Evolutionary conservation across 2,888 invertebrate species (phyloP).

Genomic region (Linnaemya tessellans): DNA sequence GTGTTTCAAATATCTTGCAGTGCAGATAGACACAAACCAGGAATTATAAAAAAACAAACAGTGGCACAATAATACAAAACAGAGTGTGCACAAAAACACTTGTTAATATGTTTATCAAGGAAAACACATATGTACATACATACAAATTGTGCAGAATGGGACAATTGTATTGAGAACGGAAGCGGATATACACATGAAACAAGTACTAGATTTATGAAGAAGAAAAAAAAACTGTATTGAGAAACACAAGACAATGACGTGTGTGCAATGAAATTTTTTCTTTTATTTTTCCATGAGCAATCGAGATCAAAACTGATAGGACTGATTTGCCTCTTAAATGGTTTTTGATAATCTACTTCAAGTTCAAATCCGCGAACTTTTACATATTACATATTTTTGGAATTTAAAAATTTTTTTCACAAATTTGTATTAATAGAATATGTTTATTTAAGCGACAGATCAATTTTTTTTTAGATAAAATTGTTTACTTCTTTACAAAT

Average conservation of each 20-base stretch:
- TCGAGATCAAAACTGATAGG: too few relatives aligned
- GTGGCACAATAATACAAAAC: background rate
- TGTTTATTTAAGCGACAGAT: too few relatives aligned
- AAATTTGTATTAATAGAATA: too few relatives aligned
- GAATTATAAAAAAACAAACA: constrained; percentile 13
- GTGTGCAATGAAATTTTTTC: too few relatives aligned
- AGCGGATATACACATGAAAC: constrained; percentile 45
- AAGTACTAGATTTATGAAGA: background rate
- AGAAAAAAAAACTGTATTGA: background rate
- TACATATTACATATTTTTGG: too few relatives aligned
- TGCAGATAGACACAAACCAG: constrained; percentile 19
- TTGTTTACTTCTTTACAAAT: too few relatives aligned
- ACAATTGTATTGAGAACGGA: constrained; percentile 42
- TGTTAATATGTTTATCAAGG: constrained; percentile 4
- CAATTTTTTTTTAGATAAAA: too few relatives aligned
- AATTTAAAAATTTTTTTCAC: too few relatives aligned
- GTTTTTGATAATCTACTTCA: too few relatives aligned
- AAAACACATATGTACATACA: constrained; percentile 12
- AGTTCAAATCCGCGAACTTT: too few relatives aligned
- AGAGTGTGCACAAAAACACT: background rate
- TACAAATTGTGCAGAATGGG: background rate
- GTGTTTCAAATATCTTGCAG: constrained; percentile 35
- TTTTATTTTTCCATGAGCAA: background rate
- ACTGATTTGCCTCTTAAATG: too few relatives aligned
- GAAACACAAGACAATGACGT: too few relatives aligned